Evolutionary conservation across 2,797 vertebrate species (phyloP).

Genomic region (Phylloscopus collybita): DNA sequence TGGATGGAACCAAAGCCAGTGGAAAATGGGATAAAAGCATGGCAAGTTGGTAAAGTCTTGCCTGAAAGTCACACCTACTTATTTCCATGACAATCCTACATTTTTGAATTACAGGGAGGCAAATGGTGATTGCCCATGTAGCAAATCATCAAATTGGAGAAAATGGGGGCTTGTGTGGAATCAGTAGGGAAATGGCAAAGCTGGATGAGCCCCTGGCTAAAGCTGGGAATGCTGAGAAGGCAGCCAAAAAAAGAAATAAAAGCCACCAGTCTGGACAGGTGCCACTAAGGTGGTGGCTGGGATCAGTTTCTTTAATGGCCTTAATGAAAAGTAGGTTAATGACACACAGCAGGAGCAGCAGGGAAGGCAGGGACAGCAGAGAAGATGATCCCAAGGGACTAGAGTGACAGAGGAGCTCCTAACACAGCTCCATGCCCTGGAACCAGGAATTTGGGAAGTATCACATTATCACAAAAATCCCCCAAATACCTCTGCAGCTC

Average conservation of each 20-base stretch:
- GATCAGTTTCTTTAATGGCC: not conserved
- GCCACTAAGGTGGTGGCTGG: not conserved
- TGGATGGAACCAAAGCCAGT: not conserved
- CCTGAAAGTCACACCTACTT: not conserved
- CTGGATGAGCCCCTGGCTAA: not conserved
- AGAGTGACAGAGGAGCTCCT: not conserved
- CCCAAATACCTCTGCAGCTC: not conserved
- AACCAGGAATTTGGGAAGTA: not conserved
- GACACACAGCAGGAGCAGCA: not conserved
- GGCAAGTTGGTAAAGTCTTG: not conserved
- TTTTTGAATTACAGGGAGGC: not conserved
- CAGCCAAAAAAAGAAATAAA: not conserved
- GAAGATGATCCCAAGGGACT: not conserved
- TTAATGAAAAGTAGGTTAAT: not conserved
- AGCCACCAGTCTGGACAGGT: not conserved
- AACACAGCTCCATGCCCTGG: not conserved
- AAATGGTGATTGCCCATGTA: no score
- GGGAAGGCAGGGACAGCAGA: not conserved
- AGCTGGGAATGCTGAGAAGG: not conserved
- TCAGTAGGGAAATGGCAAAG: not conserved
- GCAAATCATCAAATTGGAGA: not conserved
- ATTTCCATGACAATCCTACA: not conserved
- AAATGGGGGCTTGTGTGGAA: rapidly evolving
- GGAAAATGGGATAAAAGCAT: not conserved
- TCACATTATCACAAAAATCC: not conserved